Base-by-base conservation (phyloP, 2,797 vertebrate genomes). In the Setipinna tenuifilis region DNA sequence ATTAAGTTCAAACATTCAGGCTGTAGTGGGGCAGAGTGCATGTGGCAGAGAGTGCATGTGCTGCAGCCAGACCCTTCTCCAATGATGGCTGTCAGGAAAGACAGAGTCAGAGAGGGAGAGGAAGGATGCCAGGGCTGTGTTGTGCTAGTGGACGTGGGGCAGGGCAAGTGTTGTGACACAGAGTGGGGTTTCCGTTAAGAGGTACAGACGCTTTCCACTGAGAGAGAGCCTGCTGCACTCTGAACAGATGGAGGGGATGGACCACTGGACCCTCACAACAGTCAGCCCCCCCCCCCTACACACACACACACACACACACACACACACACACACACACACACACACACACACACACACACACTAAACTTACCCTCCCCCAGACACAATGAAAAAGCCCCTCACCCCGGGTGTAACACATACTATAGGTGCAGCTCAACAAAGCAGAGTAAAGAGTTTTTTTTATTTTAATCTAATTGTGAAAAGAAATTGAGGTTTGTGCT, bases 191-290 rank as follows among this genome's bases (percentile, higher is more conserved):
- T 95, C 93, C 90, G 90, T 90, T 89, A 57, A n/a, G 93, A 94
- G 92, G 94, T 92, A 93, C 16, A 92, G 82, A 90, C 88, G 91
- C 89, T 94, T 94, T 94, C 93, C 94, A 95, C 92, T 93, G 93
- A 93, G 94, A 94, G 65, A 91, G 90, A 93, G 93, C 91, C 93
- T 84, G 82, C 75, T 92, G 91, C 89, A 91, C 92, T 91, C 94
- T 85, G 93, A 95, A 93, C 95, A 97, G 96, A 96, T 93, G 95
- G 95, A 95, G 95, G 95, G 95, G 95, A 95, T 95, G 93, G 95
- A 94, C 96, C 95, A 95, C 94, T 95, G 94, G 71, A 48, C 50
- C 68, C 87, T 23, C 54, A 75, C 57, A 61, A 94, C 93, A 93
- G 94, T n/a, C 89, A 91, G 93, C 93, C 95, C 95, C 95, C 95